Conservation (phyloP, 1,140 invertebrate genomes). For the Brachystomella parvula region DNA sequence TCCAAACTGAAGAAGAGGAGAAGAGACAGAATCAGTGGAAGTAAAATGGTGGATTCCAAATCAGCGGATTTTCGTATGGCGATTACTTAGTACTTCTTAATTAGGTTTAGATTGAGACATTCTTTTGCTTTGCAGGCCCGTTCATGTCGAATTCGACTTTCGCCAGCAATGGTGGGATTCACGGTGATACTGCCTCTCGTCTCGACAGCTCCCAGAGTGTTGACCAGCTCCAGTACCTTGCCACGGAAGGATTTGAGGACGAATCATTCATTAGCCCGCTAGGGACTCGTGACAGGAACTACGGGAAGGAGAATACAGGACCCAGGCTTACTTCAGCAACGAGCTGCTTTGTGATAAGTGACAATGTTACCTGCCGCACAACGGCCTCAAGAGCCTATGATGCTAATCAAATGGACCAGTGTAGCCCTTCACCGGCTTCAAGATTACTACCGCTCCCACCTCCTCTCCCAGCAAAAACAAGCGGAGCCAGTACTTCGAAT, state of each 20-base stretch:
- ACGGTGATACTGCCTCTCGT: background rate
- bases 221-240: constrained; percentile 1
- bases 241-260: background rate
- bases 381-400: background rate
- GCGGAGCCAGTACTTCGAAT: background rate
- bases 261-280: constrained; percentile 5
- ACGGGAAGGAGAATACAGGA: background rate
- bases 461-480: background rate
- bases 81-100: constrained; percentile 5
- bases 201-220: background rate
- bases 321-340: background rate
- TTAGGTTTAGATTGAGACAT: background rate
- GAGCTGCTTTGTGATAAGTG: constrained; percentile 6
- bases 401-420: background rate
- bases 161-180: background rate
- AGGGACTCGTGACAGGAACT: background rate
- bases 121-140: constrained; percentile 2
- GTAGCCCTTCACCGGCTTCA: background rate
- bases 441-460: background rate
- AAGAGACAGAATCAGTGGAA: constrained; percentile 16
- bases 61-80: constrained; percentile 31
- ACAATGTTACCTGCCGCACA: background rate
- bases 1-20: constrained; percentile 29
- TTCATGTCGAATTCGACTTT: constrained; percentile 12
- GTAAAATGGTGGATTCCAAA: constrained; percentile 30